Evolutionary conservation across 2,113 vertebrate species (phyloP), one percentile per base, ranked within the genome.

Genomic region (Oxyura jamaicensis): DNA sequence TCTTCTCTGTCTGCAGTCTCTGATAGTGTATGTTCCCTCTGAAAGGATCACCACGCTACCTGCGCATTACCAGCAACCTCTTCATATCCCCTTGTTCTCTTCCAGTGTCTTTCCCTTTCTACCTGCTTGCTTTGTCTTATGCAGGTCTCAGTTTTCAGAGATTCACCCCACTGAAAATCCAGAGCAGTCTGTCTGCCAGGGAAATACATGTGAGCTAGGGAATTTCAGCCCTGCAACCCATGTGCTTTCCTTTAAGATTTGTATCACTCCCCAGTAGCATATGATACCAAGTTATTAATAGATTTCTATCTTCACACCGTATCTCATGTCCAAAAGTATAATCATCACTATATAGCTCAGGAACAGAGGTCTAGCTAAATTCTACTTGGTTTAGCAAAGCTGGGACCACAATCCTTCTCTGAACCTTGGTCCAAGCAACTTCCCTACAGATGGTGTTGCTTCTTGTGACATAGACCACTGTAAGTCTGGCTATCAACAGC

Each of bases 21-120:
- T 25, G 26, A 6, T 66, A 6, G 12, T 65, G 55, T 22, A 35
- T 2, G 0, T 28, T 73, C 6, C 19, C 8, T 22, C 73, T 55
- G 36, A 28, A 91, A 71, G 15, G 63, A 42, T 15, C 2, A 0
- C 9, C 0, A 0, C 23, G 6, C 56, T 56, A 33, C 11, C 55
- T 53, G 20, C 29, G 13, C 2, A 5, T 44, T 23, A 46, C 42
- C 53, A 81, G 63, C 15, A 82, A 74, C 19, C 6, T 14, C 3
- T 5, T 2, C 0, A 1, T 31, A 17, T 5, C 12, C 19, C 13
- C 6, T 16, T 63, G 23, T 58, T 46, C 50, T 17, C 52, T 62
- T 29, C 22, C 28, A 52, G 22, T 16, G 13, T 68, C 53, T 35
- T 67, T 9, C 33, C 22, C 28, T 58, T 87, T 68, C 73, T 74